Percentiles rank a stretch among this genome's conserved stretches.
phyloP scores from a whole-genome alignment of 37 sponge, comb jelly and placozoan genomes.

The Chondrilla cf. caribensis region DNA sequence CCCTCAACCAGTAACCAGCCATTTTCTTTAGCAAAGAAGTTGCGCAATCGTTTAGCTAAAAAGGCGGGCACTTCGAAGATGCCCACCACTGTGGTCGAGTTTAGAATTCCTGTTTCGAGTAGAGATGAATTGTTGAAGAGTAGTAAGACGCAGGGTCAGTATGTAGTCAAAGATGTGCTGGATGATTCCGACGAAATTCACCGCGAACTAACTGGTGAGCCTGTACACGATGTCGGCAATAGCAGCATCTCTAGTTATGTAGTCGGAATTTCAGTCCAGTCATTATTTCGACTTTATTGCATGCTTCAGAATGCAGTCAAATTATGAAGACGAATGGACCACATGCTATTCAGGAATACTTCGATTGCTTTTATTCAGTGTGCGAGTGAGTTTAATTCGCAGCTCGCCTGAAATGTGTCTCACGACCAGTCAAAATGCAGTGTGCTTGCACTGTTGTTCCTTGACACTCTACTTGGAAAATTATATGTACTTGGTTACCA shows the following conservation, averaged over 20 bases:
- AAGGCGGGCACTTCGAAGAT: neutral
- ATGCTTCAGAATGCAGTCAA: slow-evolving; percentile 15
- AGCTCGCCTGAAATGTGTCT: neutral
- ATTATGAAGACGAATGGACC: neutral
- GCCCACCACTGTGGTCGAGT: neutral
- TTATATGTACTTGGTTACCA: no score
- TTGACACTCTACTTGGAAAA: no score
- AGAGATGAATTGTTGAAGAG: slow-evolving; percentile 6
- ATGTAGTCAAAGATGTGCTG: neutral
- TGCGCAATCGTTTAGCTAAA: neutral
- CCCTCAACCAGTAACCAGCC: no score
- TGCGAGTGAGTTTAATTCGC: slow-evolving; percentile 8
- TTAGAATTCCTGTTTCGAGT: slow-evolving; percentile 5
- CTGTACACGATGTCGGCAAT: no score
- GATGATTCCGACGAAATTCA: neutral
- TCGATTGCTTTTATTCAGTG: slow-evolving; percentile 21
- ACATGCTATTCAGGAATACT: neutral
- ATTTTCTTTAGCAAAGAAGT: no score
- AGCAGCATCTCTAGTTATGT: no score
- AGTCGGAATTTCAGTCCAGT: no score
- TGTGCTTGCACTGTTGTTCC: no score
- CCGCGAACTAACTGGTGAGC: neutral
- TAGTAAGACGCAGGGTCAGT: neutral
- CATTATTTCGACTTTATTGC: no score
- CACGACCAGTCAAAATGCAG: no score